Base-by-base conservation (phyloP, 2,797 vertebrate genomes). In the Threskiornis aethiopicus region DNA sequence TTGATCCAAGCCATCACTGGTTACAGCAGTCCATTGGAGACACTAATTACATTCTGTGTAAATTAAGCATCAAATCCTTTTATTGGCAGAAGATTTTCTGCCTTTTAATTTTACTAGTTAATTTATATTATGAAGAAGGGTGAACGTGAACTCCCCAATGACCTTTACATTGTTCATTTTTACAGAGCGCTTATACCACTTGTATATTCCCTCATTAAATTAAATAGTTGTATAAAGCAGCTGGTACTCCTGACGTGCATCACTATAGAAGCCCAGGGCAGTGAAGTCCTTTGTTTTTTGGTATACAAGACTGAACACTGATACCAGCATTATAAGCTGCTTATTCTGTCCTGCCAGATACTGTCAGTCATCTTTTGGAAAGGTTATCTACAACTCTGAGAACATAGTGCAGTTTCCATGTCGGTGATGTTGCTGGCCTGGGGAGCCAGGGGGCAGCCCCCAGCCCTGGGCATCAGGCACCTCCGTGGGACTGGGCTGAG, bases 71-170 rank as follows among this genome's bases (percentile, higher is more conserved):
- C 26, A 87, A 29, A 79, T 93, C 46, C 19, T 78, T 80, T 55
- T 89, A 76, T 13, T 91, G 77, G 46, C 65, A 82, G 44, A 88
- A 92, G n/a, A 24, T 46, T 41, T 87, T 58, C 52, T 72, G 29
- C 58, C 70, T 92, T 91, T 67, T 82, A 47, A 62, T 90, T 95
- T 87, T 79, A 51, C 35, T 72, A 26, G 24, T 87, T 91, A 69
- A 80, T 88, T 37, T 59, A 17, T 85, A 15, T 59, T 80, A 24
- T 35, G n/a, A 85, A 78, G 39, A 70, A 67, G 20, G 9, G 46
- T 75, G 44, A 80, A 70, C 83, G 31, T 28, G 6, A 89, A 67
- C 79, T 91, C 51, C 52, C 26, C 33, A 35, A 37, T 37, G 54
- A 75, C 21, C n/a, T 87, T 77, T 67, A 49, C 1, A 1, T 37